These are phyloP conservation scores for Rhingia rostrata DNA, from an alignment of 2,888 invertebrate species.

Conservation along the genomic window DNA sequence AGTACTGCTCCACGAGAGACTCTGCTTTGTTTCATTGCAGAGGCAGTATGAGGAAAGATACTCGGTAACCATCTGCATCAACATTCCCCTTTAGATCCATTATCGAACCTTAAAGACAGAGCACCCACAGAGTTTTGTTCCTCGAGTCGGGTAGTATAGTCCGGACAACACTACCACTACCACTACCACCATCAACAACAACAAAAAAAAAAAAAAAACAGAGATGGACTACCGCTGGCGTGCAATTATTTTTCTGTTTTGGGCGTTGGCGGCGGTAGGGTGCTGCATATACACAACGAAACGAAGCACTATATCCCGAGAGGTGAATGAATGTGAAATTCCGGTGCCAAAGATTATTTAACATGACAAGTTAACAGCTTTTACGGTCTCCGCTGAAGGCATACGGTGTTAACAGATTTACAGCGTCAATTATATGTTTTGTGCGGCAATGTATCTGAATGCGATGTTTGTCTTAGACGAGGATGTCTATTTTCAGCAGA, in stretches of 20 bases:
- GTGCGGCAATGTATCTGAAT: constrained; percentile 14
- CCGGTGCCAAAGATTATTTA: constrained; percentile 74
- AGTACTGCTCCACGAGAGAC: constrained; percentile 5
- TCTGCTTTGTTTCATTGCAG: constrained; percentile 63
- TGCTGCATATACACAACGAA: background rate
- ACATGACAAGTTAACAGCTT: constrained; percentile 75
- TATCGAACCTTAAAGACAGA: constrained; percentile 54
- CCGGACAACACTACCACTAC: constrained; percentile 13
- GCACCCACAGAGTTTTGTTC: constrained; percentile 33
- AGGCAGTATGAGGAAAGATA: constrained; percentile 27
- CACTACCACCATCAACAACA: too few relatives aligned
- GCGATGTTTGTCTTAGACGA: constrained; percentile 66
- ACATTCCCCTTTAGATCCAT: constrained; percentile 66
- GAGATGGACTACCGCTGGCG: constrained; percentile 69
- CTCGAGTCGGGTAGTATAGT: constrained; percentile 4
- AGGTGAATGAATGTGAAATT: constrained; percentile 70
- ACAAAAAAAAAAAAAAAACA: background rate
- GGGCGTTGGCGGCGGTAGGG: constrained; percentile 10
- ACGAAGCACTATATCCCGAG: constrained; percentile 27
- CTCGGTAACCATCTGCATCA: constrained; percentile 70
- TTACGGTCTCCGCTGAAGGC: constrained; percentile 74
- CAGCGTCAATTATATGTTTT: constrained; percentile 74
- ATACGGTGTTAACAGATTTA: constrained; percentile 74
- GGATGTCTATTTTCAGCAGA: constrained; percentile 69
- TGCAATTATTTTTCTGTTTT: constrained; percentile 66